Conservation (phyloP, 2,797 vertebrate genomes). For the Hapalemur alaotrensis region DNA sequence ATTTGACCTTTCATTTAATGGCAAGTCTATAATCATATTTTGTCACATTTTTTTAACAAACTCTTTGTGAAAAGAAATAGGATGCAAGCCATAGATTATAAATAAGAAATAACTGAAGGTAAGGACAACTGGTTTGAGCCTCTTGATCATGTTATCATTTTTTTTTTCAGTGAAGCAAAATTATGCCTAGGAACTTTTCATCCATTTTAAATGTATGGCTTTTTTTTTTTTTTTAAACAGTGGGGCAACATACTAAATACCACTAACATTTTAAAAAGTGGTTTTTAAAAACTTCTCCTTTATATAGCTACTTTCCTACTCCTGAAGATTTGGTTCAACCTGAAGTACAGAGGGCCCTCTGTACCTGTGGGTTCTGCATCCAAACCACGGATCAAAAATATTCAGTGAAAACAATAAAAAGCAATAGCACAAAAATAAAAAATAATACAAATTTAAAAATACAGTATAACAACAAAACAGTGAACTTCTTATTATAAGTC, state of each 20-base stretch:
- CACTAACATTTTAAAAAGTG: not conserved
- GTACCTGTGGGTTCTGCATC: not conserved
- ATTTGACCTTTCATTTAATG: slow-evolving; percentile 63
- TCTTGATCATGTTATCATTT: not conserved
- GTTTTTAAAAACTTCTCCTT: not conserved
- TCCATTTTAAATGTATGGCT: not conserved
- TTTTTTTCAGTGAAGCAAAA: slow-evolving; percentile 29
- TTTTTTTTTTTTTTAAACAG: not conserved
- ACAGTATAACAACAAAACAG: not conserved
- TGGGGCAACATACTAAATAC: not conserved
- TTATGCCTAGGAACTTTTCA: slow-evolving; percentile 36
- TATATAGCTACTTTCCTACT: not conserved
- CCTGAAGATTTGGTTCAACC: not conserved
- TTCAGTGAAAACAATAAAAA: not conserved
- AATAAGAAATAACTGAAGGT: slow-evolving; percentile 31
- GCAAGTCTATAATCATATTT: slow-evolving; percentile 47
- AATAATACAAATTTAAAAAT: too few relatives aligned
- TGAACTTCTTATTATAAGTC: not conserved
- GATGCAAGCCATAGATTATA: not conserved
- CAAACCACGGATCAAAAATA: not conserved
- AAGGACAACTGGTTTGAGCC: not conserved
- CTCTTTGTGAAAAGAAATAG: slow-evolving; percentile 56
- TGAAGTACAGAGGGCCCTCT: not conserved
- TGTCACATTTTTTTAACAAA: not conserved
- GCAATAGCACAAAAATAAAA: not conserved